These are phyloP conservation scores for Catocala fraxini DNA, from an alignment of 2,888 invertebrate species.

Conservation along the genomic window DNA sequence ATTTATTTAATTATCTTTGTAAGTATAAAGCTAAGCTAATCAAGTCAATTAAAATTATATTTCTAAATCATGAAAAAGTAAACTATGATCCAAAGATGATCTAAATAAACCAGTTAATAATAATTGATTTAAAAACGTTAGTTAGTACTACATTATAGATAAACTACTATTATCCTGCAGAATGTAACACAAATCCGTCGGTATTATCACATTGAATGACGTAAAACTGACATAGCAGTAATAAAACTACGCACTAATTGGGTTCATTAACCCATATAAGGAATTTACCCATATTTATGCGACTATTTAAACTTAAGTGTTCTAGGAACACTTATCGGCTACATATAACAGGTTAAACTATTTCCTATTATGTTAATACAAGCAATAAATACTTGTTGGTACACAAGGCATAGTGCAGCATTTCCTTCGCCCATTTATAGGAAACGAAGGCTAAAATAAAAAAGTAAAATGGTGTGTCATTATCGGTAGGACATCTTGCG, in stretches of 20 bases:
- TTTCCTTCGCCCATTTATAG: slow-evolving; percentile 33
- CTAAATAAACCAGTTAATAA: no score
- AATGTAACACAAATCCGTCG: no score
- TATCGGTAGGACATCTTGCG: slow-evolving; percentile 42
- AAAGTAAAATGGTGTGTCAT: slow-evolving; percentile 22
- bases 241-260: neutral
- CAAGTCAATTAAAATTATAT: no score
- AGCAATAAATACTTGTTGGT: slow-evolving; percentile 22
- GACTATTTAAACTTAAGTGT: neutral
- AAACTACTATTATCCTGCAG: no score
- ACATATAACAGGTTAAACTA: slow-evolving; percentile 9
- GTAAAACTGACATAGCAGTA: no score
- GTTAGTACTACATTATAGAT: no score
- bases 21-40: no score
- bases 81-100: no score
- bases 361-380: slow-evolving; percentile 18
- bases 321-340: neutral
- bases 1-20: no score
- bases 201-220: no score
- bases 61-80: no score
- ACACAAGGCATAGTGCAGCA: slow-evolving; percentile 10
- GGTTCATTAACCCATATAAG: neutral
- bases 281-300: neutral
- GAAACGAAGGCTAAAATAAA: slow-evolving; percentile 35
- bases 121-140: no score